Conservation (phyloP, 1,140 invertebrate species). For the Arctopsyche grandis region DNA sequence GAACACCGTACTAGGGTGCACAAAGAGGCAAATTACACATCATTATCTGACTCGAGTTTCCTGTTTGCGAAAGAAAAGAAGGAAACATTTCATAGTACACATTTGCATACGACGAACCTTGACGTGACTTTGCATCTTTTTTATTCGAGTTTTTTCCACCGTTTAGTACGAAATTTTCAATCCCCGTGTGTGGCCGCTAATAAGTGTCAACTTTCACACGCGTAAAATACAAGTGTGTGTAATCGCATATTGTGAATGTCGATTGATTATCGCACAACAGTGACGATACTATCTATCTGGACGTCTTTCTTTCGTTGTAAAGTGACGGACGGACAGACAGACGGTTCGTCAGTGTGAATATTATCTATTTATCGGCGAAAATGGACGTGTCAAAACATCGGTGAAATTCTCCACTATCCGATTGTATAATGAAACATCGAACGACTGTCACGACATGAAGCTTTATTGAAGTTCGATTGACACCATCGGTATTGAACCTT, state of each 20-base stretch:
- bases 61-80: constrained; percentile 10
- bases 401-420: not conserved
- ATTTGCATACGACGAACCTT: too few relatives aligned
- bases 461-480: not conserved
- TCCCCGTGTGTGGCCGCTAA: not conserved
- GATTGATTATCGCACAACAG: constrained; percentile 8
- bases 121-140: too few relatives aligned
- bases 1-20: too few relatives aligned
- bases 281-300: not conserved
- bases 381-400: constrained; percentile 12
- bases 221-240: not conserved
- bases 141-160: not conserved
- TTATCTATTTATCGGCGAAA: not conserved
- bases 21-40: constrained; percentile 6
- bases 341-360: constrained; percentile 18
- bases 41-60: not conserved
- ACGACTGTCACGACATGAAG: constrained; percentile 25
- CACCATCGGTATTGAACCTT: not conserved
- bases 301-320: constrained; percentile 3
- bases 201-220: not conserved
- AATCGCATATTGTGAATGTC: not conserved
- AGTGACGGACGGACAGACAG: not conserved
- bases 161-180: not conserved
- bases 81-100: not conserved
- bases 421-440: constrained; percentile 1